These are phyloP conservation scores for Formicarius rufipectus DNA, from an alignment of 2,113 vertebrate genomes.

Conservation along the genomic window DNA sequence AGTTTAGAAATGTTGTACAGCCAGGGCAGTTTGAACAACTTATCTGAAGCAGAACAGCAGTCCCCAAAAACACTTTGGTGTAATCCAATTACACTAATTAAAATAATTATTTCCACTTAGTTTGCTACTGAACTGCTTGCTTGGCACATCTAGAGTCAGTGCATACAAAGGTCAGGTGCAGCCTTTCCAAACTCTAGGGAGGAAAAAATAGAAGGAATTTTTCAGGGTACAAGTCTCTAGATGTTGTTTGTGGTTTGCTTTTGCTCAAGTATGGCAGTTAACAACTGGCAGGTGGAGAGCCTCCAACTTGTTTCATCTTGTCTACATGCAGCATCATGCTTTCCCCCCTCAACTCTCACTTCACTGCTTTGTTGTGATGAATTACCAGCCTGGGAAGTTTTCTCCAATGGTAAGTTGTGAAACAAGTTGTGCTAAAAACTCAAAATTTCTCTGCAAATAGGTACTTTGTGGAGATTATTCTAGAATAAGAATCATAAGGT, in stretches of 20 bases:
- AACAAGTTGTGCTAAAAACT: not conserved
- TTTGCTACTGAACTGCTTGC: slow-evolving; percentile 43
- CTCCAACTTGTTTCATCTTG: not conserved
- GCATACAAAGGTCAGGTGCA: slow-evolving; percentile 28
- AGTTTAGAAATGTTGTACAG: not conserved
- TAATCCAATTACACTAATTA: slow-evolving; percentile 50
- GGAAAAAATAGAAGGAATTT: not conserved
- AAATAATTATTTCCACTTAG: slow-evolving; percentile 54
- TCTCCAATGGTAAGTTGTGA: not conserved
- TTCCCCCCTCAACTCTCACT: not conserved
- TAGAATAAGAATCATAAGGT: not conserved
- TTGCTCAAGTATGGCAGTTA: not conserved
- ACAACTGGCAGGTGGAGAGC: not conserved
- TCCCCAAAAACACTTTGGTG: not conserved
- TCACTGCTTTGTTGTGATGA: not conserved
- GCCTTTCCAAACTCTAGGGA: not conserved
- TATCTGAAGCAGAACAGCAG: slow-evolving; percentile 11
- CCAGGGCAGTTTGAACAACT: not conserved
- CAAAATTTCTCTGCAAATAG: not conserved
- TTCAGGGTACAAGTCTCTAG: not conserved
- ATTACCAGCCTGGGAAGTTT: not conserved
- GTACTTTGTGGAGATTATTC: not conserved
- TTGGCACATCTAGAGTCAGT: slow-evolving; percentile 12
- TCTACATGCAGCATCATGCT: not conserved
- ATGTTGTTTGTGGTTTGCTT: not conserved